Conservation (phyloP, 2,888 invertebrate genomes). For the Perithous albicinctus region DNA sequence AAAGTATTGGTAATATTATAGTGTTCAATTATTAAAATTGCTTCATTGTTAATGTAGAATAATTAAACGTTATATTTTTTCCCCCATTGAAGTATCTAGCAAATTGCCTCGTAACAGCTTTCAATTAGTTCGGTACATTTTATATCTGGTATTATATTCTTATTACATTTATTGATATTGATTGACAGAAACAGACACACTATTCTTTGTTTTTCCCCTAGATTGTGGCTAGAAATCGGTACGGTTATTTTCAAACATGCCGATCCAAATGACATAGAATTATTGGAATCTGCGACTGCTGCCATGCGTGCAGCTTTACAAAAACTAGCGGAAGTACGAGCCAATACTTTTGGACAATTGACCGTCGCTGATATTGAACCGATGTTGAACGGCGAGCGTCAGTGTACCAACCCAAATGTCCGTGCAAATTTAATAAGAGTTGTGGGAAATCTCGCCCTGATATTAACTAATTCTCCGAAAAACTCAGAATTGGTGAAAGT, state of each 20-base stretch:
- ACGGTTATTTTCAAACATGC: slow-evolving; percentile 87
- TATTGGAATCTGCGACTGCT: slow-evolving; percentile 90
- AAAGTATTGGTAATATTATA: no score
- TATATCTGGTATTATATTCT: neutral
- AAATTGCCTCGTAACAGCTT: neutral
- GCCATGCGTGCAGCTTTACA: slow-evolving; percentile 91
- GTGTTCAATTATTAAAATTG: no score
- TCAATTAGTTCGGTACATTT: neutral
- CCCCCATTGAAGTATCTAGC: neutral
- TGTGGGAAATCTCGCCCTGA: slow-evolving; percentile 75
- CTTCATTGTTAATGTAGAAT: neutral
- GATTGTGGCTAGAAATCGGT: slow-evolving; percentile 89
- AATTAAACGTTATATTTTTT: neutral
- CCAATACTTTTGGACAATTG: slow-evolving; percentile 86
- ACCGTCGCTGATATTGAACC: slow-evolving; percentile 87
- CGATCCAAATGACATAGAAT: slow-evolving; percentile 84
- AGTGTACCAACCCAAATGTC: slow-evolving; percentile 74
- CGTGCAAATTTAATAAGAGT: slow-evolving; percentile 77
- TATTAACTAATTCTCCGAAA: slow-evolving; percentile 67
- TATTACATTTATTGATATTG: neutral
- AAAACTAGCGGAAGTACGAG: slow-evolving; percentile 86
- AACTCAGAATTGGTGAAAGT: slow-evolving; percentile 75
- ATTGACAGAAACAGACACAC: neutral
- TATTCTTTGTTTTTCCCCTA: slow-evolving; percentile 75
- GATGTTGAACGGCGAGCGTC: slow-evolving; percentile 76